phyloP scores from a whole-genome alignment of 2,888 invertebrate species.

The Netelia fuscicornis region DNA sequence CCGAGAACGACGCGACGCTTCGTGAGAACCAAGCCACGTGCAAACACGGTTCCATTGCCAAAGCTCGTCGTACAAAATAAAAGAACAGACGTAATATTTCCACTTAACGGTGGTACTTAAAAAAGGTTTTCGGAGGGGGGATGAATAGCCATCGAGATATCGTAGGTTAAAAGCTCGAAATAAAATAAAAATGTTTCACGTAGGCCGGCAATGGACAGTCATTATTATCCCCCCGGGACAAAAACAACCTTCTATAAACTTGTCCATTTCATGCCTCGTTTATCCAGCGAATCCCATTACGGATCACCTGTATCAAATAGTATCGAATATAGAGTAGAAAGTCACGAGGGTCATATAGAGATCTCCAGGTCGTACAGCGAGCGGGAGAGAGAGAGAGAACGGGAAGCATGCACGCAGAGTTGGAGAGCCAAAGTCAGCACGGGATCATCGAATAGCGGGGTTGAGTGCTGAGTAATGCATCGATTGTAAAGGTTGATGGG shows the following conservation, averaged over 20 bases:
- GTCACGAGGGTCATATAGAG: conserved; percentile 23
- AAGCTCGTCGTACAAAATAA: too few species aligned
- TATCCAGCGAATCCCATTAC: background rate
- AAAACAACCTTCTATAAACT: too few species aligned
- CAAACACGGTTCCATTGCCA: too few species aligned
- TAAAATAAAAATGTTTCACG: too few species aligned
- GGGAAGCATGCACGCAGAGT: conserved; percentile 46
- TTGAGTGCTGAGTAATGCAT: conserved; percentile 78
- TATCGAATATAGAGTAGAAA: conserved; percentile 19
- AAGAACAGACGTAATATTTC: background rate
- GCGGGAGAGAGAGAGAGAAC: conserved; percentile 45
- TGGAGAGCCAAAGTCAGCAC: background rate
- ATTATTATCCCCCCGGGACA: too few species aligned
- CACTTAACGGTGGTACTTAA: background rate
- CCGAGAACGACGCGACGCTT: too few species aligned
- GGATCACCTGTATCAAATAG: conserved; percentile 24
- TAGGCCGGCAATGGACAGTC: too few species aligned
- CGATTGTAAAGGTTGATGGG: conserved; percentile 83
- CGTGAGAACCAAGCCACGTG: background rate
- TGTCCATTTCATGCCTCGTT: too few species aligned
- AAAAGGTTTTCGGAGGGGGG: background rate
- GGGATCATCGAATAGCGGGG: conserved; percentile 28
- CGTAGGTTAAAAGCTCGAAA: too few species aligned
- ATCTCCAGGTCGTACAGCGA: conserved; percentile 27
- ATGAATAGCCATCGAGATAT: too few species aligned